Evolutionary conservation across 2,113 vertebrate species (phyloP).

Genomic region (Megaceryle torquata): DNA sequence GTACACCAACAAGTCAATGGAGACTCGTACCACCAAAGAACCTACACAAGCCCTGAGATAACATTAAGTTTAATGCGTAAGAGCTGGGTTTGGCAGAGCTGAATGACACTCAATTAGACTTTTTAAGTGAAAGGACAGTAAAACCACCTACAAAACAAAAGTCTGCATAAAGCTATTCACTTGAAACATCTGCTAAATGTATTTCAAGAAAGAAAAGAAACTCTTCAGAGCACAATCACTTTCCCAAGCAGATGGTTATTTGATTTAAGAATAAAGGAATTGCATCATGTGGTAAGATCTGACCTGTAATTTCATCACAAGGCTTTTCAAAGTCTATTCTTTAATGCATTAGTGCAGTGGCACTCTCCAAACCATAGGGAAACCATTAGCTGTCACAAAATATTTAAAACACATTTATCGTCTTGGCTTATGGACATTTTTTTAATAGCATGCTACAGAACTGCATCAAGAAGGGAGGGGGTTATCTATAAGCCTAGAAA

Average conservation of each 20-base stretch:
- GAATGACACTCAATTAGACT: rapidly evolving
- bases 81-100: background rate
- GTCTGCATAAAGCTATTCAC: background rate
- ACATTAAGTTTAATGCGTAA: rapidly evolving
- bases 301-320: constrained; percentile 31
- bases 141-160: background rate
- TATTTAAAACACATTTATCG: background rate
- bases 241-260: constrained; percentile 42
- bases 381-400: constrained; percentile 12
- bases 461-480: background rate
- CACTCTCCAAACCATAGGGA: background rate
- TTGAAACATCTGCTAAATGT: constrained; percentile 22
- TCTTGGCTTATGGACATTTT: background rate
- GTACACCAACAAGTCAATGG: rapidly evolving
- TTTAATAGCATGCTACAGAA: background rate
- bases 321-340: background rate
- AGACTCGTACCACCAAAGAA: background rate
- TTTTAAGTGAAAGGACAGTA: background rate
- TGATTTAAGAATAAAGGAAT: constrained; percentile 38
- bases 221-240: background rate
- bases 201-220: constrained; percentile 15
- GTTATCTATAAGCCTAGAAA: background rate
- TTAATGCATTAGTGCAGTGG: background rate
- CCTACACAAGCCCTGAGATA: background rate
- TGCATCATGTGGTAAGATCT: background rate